phyloP scores from a whole-genome alignment of 2,113 vertebrate species.

The Lethenteron reissneri region DNA sequence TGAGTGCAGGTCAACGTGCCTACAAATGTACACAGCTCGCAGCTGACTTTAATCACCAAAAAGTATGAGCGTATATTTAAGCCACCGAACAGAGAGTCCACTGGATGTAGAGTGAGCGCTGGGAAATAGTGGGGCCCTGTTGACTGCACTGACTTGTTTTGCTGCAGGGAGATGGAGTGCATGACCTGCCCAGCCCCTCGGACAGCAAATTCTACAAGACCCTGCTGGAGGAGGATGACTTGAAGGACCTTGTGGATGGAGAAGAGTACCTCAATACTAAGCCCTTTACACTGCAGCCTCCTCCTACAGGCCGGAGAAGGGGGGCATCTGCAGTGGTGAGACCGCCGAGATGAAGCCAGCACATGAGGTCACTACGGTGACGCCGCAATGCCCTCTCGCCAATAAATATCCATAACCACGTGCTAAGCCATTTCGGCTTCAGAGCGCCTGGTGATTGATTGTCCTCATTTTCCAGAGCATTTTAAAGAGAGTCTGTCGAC shows the following conservation, averaged over 20 bases:
- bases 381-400: too few relatives aligned
- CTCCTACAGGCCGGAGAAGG: too few relatives aligned
- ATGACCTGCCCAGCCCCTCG: conserved; percentile 85
- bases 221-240: conserved; percentile 75
- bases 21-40: background rate
- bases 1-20: conserved; percentile 9
- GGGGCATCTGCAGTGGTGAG: too few relatives aligned
- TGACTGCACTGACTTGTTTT: background rate
- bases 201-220: conserved; percentile 98
- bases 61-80: background rate
- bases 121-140: too few relatives aligned
- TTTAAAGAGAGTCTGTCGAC: too few relatives aligned
- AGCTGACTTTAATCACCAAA: background rate
- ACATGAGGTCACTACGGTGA: too few relatives aligned
- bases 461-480: too few relatives aligned
- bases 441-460: too few relatives aligned
- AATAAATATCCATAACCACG: too few relatives aligned
- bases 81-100: background rate
- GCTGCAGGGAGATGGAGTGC: conserved; percentile 64
- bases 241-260: conserved; percentile 87
- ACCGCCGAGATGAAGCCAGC: too few relatives aligned
- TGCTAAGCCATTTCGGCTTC: too few relatives aligned
- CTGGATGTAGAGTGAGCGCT: background rate
- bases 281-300: conserved; percentile 25
- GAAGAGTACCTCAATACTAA: conserved; percentile 88